Evolutionary conservation across 2,888 invertebrate genomes (phyloP).

Genomic region (Rapana venosa): DNA sequence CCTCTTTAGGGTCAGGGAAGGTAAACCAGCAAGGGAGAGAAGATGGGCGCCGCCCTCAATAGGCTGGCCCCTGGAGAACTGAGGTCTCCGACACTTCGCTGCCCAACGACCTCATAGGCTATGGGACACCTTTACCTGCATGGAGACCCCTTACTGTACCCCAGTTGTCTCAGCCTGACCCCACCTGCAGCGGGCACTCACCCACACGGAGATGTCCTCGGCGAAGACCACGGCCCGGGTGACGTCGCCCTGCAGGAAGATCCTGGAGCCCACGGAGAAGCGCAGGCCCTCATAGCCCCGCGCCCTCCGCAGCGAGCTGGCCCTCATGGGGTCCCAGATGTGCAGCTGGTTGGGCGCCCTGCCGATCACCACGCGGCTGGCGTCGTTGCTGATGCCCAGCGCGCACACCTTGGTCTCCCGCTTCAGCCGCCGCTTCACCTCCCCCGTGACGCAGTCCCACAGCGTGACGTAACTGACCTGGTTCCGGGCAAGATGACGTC

Average conservation of each 20-base stretch:
- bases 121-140: too few species aligned
- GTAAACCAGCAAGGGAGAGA: too few species aligned
- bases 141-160: too few species aligned
- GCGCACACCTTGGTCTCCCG: conserved; percentile 75
- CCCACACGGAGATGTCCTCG: conserved; percentile 75
- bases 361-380: conserved; percentile 72
- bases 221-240: conserved; percentile 71
- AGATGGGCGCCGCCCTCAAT: too few species aligned
- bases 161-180: too few species aligned
- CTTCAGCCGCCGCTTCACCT: conserved; percentile 68
- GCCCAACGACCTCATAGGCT: too few species aligned
- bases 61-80: too few species aligned
- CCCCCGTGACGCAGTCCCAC: conserved; percentile 73
- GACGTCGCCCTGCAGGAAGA: conserved; percentile 69
- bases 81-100: too few species aligned
- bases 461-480: conserved; percentile 73
- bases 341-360: conserved; percentile 70
- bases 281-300: conserved; percentile 68
- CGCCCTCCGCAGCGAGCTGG: conserved; percentile 61
- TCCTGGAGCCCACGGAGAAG: conserved; percentile 65
- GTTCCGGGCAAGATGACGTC: too few species aligned
- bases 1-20: too few species aligned
- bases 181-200: neutral
- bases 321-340: conserved; percentile 73
- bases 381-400: conserved; percentile 71